phyloP scores from a whole-genome alignment of 23 tunicate species.

The Diplosoma virens region DNA sequence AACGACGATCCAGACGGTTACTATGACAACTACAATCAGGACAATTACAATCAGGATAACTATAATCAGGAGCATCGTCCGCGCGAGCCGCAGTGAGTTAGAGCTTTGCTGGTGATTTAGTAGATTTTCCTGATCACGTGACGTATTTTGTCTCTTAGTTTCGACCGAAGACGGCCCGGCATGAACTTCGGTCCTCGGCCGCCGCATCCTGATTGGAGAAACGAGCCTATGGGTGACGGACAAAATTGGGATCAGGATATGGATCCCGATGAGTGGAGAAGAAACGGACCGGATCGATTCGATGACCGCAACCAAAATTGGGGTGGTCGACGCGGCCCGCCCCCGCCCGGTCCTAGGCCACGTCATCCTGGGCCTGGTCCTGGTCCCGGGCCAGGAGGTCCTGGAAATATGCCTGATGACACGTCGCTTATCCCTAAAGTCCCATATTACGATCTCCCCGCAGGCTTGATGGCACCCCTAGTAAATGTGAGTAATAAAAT shows the following conservation, averaged over 20 bases:
- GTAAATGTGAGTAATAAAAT: constrained; percentile 66
- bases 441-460: constrained; percentile 94
- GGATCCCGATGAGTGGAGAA: constrained; percentile 1
- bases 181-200: constrained; percentile 15
- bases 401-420: constrained; percentile 14
- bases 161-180: constrained; percentile 1
- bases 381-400: constrained; percentile 15
- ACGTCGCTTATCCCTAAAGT: constrained; percentile 67
- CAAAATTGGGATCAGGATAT: constrained; percentile 9
- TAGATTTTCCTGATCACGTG: not conserved
- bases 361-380: constrained; percentile 27
- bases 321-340: constrained; percentile 9
- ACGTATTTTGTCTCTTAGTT: not conserved
- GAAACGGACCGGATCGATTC: not conserved
- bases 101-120: not conserved
- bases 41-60: too few species aligned
- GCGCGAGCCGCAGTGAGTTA: constrained; percentile 15
- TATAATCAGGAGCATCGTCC: not conserved
- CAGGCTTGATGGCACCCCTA: constrained; percentile 95
- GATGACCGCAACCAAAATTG: constrained; percentile 7
- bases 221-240: constrained; percentile 9
- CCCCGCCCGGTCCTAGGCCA: constrained; percentile 28
- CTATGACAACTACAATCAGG: constrained; percentile 18
- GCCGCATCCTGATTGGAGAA: constrained; percentile 33
- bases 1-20: not conserved